These are phyloP conservation scores for Philypnodon macrostomus DNA, from an alignment of 2,797 vertebrate species.

Conservation along the genomic window DNA sequence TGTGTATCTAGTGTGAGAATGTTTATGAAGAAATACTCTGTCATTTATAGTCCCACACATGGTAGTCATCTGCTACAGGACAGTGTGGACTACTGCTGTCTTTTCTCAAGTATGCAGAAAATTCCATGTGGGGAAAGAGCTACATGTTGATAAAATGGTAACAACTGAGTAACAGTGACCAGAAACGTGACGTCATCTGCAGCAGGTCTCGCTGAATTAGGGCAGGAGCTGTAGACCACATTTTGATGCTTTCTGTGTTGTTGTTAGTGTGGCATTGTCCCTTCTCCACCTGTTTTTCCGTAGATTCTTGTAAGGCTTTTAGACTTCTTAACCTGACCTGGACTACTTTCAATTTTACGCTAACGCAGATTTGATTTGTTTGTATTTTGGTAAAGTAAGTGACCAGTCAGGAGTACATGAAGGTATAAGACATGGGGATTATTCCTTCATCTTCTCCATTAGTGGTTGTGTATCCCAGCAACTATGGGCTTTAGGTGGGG, in stretches of 20 bases:
- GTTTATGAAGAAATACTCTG: slow-evolving; percentile 71
- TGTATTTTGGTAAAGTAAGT: too few relatives aligned
- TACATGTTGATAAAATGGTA: slow-evolving; percentile 50
- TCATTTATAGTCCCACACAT: slow-evolving; percentile 74
- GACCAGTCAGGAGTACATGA: too few relatives aligned
- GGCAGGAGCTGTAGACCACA: slow-evolving; percentile 7
- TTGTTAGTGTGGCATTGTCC: slow-evolving; percentile 10
- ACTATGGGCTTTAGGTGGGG: too few relatives aligned
- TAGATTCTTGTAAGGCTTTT: slow-evolving; percentile 34
- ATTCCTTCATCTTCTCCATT: too few relatives aligned
- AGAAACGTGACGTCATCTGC: slow-evolving; percentile 21
- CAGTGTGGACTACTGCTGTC: slow-evolving; percentile 66
- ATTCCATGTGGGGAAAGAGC: slow-evolving; percentile 62
- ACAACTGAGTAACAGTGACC: slow-evolving; percentile 41
- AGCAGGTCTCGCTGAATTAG: slow-evolving; percentile 12
- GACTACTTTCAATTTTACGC: slow-evolving; percentile 19
- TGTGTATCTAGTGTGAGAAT: slow-evolving; percentile 48
- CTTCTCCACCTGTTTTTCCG: slow-evolving; percentile 30
- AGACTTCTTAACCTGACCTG: slow-evolving; percentile 5
- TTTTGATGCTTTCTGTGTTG: slow-evolving; percentile 1
- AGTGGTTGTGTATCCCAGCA: too few relatives aligned
- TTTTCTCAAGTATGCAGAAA: slow-evolving; percentile 63
- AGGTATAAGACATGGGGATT: too few relatives aligned
- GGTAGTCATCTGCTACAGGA: slow-evolving; percentile 71
- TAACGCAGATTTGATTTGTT: too few relatives aligned